A percentile compares a stretch with the other conserved stretches of the same genome.
Evolutionary conservation across 1,140 invertebrate species (phyloP).

Genomic region (Drosophila kikkawai): DNA sequence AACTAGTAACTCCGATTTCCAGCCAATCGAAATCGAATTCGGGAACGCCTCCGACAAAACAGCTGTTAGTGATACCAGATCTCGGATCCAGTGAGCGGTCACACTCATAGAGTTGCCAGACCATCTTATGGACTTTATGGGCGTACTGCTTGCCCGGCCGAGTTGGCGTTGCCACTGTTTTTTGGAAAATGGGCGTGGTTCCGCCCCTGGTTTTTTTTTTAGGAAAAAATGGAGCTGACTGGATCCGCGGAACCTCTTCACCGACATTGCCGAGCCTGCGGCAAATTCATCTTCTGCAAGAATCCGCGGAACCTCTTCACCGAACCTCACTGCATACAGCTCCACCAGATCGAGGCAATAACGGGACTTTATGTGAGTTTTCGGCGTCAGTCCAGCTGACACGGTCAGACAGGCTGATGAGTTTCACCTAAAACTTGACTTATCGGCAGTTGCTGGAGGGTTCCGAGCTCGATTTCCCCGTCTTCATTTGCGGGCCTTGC

Average conservation of each 20-base stretch:
- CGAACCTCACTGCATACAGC: slow-evolving; percentile 51
- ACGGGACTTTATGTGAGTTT: slow-evolving; percentile 63
- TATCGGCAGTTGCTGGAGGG: slow-evolving; percentile 36
- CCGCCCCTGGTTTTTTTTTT: no score
- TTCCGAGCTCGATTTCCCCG: slow-evolving; percentile 33
- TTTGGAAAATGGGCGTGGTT: no score
- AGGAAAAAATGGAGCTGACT: no score
- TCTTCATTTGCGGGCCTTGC: slow-evolving; percentile 59
- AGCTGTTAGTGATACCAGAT: slow-evolving; percentile 1
- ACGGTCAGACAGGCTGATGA: slow-evolving; percentile 33
- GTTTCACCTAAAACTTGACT: not conserved
- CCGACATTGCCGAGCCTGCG: slow-evolving; percentile 60
- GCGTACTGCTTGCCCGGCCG: no score
- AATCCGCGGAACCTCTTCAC: slow-evolving; percentile 47
- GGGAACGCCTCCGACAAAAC: not conserved
- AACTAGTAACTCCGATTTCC: not conserved
- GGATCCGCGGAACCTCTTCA: no score
- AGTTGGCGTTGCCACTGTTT: no score
- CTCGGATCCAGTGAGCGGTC: no score
- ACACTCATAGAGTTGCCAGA: no score
- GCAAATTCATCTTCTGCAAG: slow-evolving; percentile 49
- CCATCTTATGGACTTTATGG: no score
- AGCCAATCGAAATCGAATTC: not conserved
- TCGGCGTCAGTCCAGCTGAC: not conserved
- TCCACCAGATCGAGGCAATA: slow-evolving; percentile 64